Evolutionary conservation across 2,888 invertebrate genomes (phyloP).

Genomic region (Drosophila greeni): DNA sequence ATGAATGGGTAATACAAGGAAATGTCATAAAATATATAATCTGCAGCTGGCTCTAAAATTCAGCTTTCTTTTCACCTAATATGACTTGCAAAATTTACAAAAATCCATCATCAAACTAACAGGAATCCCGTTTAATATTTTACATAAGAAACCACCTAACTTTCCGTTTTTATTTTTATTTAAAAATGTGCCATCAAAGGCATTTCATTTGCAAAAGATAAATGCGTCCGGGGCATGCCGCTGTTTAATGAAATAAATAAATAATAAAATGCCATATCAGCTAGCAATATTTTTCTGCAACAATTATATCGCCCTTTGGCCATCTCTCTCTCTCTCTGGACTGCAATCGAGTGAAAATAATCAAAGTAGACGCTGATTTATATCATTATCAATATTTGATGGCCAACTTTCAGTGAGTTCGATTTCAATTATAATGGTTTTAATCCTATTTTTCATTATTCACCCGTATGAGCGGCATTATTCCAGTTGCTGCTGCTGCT

Average conservation of each 20-base stretch:
- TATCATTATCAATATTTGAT: constrained; percentile 39
- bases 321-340: neutral
- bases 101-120: neutral
- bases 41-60: neutral
- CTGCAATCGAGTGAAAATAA: constrained; percentile 29
- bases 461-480: constrained; percentile 40
- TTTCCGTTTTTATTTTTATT: too few relatives aligned
- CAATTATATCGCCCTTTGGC: constrained; percentile 6
- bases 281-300: neutral
- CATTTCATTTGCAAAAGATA: neutral
- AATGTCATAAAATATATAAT: neutral
- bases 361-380: constrained; percentile 21
- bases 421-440: constrained; percentile 22
- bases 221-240: neutral
- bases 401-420: constrained; percentile 31
- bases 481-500: constrained; percentile 21
- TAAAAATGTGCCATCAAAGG: neutral
- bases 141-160: neutral
- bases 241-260: constrained; percentile 12
- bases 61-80: neutral
- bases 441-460: constrained; percentile 38
- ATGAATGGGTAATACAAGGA: neutral
- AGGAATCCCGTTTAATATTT: neutral
- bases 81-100: neutral
- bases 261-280: constrained; percentile 10